Base-by-base conservation (phyloP, 2,888 invertebrate genomes). In the Tenthredo mesomela region DNA sequence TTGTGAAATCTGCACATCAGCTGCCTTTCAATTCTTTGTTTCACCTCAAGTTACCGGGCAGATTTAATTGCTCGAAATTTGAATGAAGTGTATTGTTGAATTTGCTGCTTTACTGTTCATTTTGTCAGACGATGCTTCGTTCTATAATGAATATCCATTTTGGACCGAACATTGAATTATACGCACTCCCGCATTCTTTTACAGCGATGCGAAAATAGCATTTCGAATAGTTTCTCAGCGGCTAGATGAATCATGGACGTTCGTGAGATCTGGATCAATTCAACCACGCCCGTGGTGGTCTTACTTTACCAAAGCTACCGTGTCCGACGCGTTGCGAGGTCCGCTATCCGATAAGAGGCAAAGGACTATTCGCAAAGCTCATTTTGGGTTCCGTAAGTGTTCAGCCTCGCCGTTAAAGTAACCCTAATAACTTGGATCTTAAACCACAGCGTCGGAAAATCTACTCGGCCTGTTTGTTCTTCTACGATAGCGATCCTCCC, bases 341-440 rank as follows among this genome's bases (percentile, higher is more conserved):
- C 67, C 82, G 67, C 25, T 80, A 70, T 47, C 82, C 82, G 82
- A 67, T 82, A 82, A 82, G 82, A 70, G 50, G 67, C 82, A 29
- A 47, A 70, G 65, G 50, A 67, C 82, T 70, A 61, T 70, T 82
- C 47, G 67, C 67, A 82, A 82, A 50, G 82, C 82, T 82, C 67
- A 40, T 82, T 82, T 29, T 82, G 47, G 82, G 67, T 82, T 47
- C 65, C 82, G 82, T 82, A 82, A 67, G 70, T 82, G 82, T 82
- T 82, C 82, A 82, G 82, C 82, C 50, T 70, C 18, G 54, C 65
- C 82, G 82, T 82, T 82, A 82, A 70, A 70, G 82, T 70, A 82
- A 82, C 82, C 82, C 82, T 82, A 82, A 65, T 82, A 82, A 82
- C 82, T 82, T 50, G 67, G 82, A 82, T 82, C 70, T 82, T 82